Conservation (phyloP, 2,888 invertebrate genomes). For the Oxytorus armatus region DNA sequence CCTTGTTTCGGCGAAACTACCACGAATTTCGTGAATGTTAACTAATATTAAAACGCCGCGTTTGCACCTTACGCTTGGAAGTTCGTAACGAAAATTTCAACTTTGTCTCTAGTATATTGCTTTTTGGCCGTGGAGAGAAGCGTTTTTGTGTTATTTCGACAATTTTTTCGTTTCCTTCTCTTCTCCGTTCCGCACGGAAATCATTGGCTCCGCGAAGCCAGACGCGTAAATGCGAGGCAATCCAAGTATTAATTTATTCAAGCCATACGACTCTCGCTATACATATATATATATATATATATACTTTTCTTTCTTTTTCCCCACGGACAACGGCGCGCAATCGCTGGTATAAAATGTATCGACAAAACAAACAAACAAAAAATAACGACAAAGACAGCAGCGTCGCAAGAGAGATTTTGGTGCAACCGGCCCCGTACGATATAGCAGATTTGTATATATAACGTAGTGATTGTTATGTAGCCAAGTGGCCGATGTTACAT, state of each 20-base stretch:
- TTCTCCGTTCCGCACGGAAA: neutral
- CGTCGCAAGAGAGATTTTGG: constrained; percentile 68
- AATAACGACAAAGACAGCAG: constrained; percentile 11
- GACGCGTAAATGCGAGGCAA: constrained; percentile 8
- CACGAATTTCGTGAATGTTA: constrained; percentile 75
- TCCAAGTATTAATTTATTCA: constrained; percentile 56
- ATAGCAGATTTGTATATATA: constrained; percentile 83
- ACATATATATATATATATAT: no score
- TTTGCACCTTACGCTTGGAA: constrained; percentile 76
- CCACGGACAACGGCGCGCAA: constrained; percentile 28
- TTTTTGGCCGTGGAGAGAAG: no score
- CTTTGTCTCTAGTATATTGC: no score
- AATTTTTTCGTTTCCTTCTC: constrained; percentile 25
- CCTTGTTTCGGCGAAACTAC: constrained; percentile 22
- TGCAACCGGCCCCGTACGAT: constrained; percentile 74
- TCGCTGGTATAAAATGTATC: constrained; percentile 20
- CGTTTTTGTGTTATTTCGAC: no score
- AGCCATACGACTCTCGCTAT: no score
- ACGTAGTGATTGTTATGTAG: constrained; percentile 82
- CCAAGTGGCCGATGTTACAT: constrained; percentile 80
- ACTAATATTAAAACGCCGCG: constrained; percentile 74
- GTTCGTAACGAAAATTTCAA: constrained; percentile 38
- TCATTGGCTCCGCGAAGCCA: constrained; percentile 8
- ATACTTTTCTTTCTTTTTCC: neutral
- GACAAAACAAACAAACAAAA: neutral